Base-by-base conservation (phyloP, 2,113 vertebrate species). In the Gymnogyps californianus region DNA sequence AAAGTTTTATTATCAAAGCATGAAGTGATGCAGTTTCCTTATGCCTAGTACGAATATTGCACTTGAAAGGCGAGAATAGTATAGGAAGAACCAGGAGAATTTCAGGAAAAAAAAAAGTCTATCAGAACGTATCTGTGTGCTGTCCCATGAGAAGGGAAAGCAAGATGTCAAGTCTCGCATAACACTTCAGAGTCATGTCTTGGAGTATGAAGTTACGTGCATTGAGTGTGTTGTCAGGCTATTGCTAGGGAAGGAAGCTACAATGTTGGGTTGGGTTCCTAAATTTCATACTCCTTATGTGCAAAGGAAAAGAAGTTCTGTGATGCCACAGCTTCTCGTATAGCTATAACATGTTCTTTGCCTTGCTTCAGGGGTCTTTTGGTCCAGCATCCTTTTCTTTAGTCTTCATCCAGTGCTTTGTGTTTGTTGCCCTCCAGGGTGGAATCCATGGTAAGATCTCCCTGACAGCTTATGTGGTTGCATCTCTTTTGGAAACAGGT, bases 391-490 rank as follows among this genome's bases (percentile, higher is more conserved):
- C 62, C 17, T 78, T 46, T 76, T 54, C 57, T 67, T 8, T 2
- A 1, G 6, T 76, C 71, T 69, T 96, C 40, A 90, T 19, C 15
- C 32, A 36, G 21, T 72, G 54, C 1, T 77, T 93, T 95, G 47
- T 80, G 8, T 42, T 71, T 38, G 36, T 91, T 94, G 52, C 55
- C 32, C 52, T 83, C 32, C 96, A 99, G 99, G 99, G 99, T 92
- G 99, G 99, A 51, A 98, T 99, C 97, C 99, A 99, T 22, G 99
- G 99, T 49, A 99, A 99, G 95, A 98, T 99, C 74, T 99, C 99
- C 5, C 97, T 99, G 71, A 99, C 99, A 12, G 99, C 99, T 9
- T 99, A 99, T 46, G 99, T 99, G 95, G 98, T 99, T 65, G 98
- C 98, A 29, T 98, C 99, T 85, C 98, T 99, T 14, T 96, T 99